Conservation (phyloP, 2,888 invertebrate genomes). For the Aphrophora alni region DNA sequence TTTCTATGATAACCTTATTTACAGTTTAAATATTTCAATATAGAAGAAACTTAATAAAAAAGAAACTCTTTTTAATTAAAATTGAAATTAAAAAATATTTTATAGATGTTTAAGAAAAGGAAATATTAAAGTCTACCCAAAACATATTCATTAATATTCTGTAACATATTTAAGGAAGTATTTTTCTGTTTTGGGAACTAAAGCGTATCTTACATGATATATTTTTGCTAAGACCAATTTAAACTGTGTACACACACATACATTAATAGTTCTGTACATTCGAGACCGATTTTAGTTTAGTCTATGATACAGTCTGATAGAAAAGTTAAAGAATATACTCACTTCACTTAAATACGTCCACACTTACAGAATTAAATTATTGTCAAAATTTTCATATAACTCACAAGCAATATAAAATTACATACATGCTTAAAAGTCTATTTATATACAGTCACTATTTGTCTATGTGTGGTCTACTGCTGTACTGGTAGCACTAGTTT, state of each 20-base stretch:
- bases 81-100: too few species aligned
- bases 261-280: too few species aligned
- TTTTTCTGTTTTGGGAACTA: not conserved
- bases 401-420: not conserved
- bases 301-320: not conserved
- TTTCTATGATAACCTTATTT: too few species aligned
- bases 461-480: not conserved
- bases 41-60: too few species aligned
- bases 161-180: not conserved
- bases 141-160: not conserved
- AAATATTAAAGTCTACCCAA: not conserved
- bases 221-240: not conserved
- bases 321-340: not conserved
- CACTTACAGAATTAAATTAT: slow-evolving; percentile 1
- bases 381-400: not conserved
- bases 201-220: not conserved
- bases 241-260: not conserved
- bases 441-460: not conserved
- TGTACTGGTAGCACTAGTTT: too few species aligned
- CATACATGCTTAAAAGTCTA: not conserved
- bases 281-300: not conserved
- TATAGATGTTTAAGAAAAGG: too few species aligned
- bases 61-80: too few species aligned
- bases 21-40: too few species aligned
- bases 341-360: not conserved